These are phyloP conservation scores for Spodoptera littoralis DNA, from an alignment of 2,888 invertebrate species.

Conservation along the genomic window DNA sequence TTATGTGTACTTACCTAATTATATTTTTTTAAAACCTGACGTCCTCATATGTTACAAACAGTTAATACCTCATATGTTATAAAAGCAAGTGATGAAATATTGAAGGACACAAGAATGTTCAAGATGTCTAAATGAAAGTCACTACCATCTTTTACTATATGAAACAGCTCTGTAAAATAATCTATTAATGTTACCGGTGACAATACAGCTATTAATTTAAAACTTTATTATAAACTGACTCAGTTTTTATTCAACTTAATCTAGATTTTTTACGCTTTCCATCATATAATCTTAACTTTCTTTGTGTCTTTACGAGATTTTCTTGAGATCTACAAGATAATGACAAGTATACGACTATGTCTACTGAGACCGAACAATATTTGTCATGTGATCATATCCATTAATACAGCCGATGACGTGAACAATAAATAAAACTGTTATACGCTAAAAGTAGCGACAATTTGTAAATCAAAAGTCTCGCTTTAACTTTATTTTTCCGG, in stretches of 20 bases:
- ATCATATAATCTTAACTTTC: slow-evolving; percentile 11
- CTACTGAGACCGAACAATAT: not conserved
- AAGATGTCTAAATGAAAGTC: slow-evolving; percentile 41
- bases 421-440: slow-evolving; percentile 17
- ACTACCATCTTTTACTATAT: slow-evolving; percentile 20
- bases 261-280: slow-evolving; percentile 51
- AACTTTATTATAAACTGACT: slow-evolving; percentile 36
- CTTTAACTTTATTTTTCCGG: slow-evolving; percentile 18
- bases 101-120: slow-evolving; percentile 15
- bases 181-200: slow-evolving; percentile 22
- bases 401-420: slow-evolving; percentile 27
- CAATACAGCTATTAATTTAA: slow-evolving; percentile 46
- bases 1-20: no score
- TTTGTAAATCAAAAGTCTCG: slow-evolving; percentile 15
- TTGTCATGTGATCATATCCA: slow-evolving; percentile 5
- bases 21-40: slow-evolving; percentile 38
- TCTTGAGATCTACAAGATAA: no score
- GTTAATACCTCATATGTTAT: no score
- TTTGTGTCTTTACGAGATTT: no score
- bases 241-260: slow-evolving; percentile 42
- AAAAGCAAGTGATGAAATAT: slow-evolving; percentile 14
- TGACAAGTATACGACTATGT: no score
- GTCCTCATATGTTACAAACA: slow-evolving; percentile 28
- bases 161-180: slow-evolving; percentile 33
- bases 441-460: slow-evolving; percentile 9